These are phyloP conservation scores for Ictalurus punctatus DNA, from an alignment of 2,113 vertebrate species.

Conservation along the genomic window DNA sequence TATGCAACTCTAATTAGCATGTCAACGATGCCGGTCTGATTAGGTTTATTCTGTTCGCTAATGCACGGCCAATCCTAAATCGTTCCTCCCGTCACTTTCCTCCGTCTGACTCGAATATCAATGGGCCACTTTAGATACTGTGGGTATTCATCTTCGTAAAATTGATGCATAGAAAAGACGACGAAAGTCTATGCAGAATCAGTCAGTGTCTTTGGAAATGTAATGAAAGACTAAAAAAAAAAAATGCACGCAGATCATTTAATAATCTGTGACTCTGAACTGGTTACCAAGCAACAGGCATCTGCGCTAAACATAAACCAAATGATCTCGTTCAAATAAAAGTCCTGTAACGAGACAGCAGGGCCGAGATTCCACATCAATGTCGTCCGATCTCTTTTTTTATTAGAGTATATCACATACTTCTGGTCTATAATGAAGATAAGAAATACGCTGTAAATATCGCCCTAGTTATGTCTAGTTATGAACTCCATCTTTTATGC, in stretches of 20 bases:
- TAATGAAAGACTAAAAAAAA: slow-evolving; percentile 27
- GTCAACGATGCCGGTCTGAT: slow-evolving; percentile 21
- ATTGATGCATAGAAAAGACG: slow-evolving; percentile 5
- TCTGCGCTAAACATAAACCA: slow-evolving; percentile 52
- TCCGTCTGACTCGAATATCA: slow-evolving; percentile 5
- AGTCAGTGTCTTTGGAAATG: slow-evolving; percentile 31
- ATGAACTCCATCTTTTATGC: slow-evolving; percentile 66
- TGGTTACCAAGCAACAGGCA: slow-evolving; percentile 64
- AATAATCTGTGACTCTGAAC: slow-evolving; percentile 27
- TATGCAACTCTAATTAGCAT: slow-evolving; percentile 27
- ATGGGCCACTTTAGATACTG: slow-evolving; percentile 32
- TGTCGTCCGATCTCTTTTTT: slow-evolving; percentile 1
- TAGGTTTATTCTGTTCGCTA: slow-evolving; percentile 29
- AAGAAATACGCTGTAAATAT: slow-evolving; percentile 31
- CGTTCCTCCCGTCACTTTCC: slow-evolving; percentile 4
- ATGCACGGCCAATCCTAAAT: slow-evolving; percentile 18
- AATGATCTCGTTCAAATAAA: slow-evolving; percentile 44
- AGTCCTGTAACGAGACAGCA: slow-evolving; percentile 37
- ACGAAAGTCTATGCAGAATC: slow-evolving; percentile 16
- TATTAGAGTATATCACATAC: not conserved
- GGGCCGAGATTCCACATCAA: not conserved
- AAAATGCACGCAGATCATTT: slow-evolving; percentile 23
- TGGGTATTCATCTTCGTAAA: slow-evolving; percentile 33
- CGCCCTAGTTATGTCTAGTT: slow-evolving; percentile 61
- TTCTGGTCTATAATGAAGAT: slow-evolving; percentile 28